These are phyloP conservation scores for Ganaspis brasiliensis DNA, from an alignment of 2,888 invertebrate genomes.

Conservation along the genomic window DNA sequence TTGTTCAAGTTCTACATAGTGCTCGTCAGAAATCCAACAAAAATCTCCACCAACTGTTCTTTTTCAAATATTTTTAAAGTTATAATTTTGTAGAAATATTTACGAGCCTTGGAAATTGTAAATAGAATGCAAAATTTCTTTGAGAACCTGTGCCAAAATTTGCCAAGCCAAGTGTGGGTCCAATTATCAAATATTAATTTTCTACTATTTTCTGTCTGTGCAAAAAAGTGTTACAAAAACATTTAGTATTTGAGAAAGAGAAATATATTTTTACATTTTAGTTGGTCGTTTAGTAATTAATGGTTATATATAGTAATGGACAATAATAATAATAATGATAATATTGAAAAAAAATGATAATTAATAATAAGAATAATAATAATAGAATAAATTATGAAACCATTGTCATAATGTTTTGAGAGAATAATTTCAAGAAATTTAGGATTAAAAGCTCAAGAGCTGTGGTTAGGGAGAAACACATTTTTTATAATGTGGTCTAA, in stretches of 20 bases:
- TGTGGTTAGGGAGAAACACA: not conserved
- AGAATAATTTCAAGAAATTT: no score
- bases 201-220: not conserved
- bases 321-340: no score
- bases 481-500: not conserved
- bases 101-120: conserved; percentile 12
- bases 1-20: not conserved
- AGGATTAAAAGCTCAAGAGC: no score
- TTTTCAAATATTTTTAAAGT: not conserved
- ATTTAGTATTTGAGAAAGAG: not conserved
- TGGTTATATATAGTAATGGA: no score
- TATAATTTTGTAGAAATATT: not conserved
- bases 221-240: not conserved
- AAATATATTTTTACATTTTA: no score
- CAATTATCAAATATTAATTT: conserved; percentile 20
- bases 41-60: not conserved
- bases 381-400: no score
- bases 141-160: conserved; percentile 2
- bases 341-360: no score
- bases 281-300: no score
- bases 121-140: conserved; percentile 11
- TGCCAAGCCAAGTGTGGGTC: not conserved
- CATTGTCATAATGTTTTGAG: no score
- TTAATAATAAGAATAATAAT: no score
- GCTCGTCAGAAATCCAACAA: no score